Conservation (phyloP, 2,888 invertebrate species). For the Oegoconia quadripuncta region DNA sequence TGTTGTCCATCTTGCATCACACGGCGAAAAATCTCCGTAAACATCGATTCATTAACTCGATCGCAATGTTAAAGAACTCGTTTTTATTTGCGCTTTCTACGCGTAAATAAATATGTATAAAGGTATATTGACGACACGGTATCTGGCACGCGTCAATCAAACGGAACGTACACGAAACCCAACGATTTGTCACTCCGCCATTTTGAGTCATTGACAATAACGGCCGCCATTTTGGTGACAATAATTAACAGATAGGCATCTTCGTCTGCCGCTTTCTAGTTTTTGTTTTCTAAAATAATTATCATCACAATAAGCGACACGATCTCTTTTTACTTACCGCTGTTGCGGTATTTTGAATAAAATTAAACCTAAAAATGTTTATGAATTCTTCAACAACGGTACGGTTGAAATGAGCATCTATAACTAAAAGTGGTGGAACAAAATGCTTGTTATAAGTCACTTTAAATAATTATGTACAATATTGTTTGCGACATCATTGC, state of each 20-base stretch:
- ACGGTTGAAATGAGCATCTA: conserved; percentile 53
- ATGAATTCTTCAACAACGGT: conserved; percentile 50
- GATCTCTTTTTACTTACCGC: conserved; percentile 74
- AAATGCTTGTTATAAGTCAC: conserved; percentile 38
- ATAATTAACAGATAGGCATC: conserved; percentile 77
- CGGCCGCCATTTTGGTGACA: conserved; percentile 73
- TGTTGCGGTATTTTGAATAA: conserved; percentile 76
- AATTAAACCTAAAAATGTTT: conserved; percentile 63
- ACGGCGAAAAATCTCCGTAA: conserved; percentile 38
- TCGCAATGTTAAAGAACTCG: conserved; percentile 62
- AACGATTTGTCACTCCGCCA: conserved; percentile 74
- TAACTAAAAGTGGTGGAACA: conserved; percentile 54
- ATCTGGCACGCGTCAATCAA: conserved; percentile 78
- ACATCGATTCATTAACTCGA: conserved; percentile 64
- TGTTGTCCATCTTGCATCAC: conserved; percentile 40
- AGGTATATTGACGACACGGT: conserved; percentile 59
- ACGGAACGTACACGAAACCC: conserved; percentile 64
- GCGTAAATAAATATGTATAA: conserved; percentile 72
- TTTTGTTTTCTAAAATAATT: conserved; percentile 77
- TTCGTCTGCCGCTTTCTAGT: conserved; percentile 72
- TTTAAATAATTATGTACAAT: conserved; percentile 20
- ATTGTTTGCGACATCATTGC: conserved; percentile 24
- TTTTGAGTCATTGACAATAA: conserved; percentile 68
- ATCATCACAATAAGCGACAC: conserved; percentile 74
- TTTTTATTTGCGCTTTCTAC: conserved; percentile 77